phyloP scores from a whole-genome alignment of 2,113 vertebrate species.

The Pristiophorus japonicus region DNA sequence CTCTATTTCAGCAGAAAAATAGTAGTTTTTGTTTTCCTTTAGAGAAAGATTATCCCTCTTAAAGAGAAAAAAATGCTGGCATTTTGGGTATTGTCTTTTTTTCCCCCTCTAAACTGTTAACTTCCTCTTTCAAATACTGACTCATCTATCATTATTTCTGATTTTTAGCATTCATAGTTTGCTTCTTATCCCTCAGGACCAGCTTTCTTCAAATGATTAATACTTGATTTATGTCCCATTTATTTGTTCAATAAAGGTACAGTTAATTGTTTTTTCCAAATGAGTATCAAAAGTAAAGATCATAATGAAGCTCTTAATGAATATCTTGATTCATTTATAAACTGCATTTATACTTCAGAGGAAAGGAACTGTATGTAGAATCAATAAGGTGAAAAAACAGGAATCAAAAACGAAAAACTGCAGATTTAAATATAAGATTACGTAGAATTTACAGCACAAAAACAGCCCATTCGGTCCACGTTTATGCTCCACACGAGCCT shows the following conservation, averaged over 20 bases:
- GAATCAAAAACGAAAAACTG: not conserved
- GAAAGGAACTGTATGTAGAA: conserved; percentile 43
- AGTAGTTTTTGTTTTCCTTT: not conserved
- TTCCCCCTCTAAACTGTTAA: not conserved
- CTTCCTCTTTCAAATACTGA: not conserved
- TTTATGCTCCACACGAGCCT: too few species aligned
- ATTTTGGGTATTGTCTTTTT: not conserved
- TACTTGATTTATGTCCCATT: conserved; percentile 88
- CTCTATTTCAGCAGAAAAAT: not conserved
- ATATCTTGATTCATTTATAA: conserved; percentile 72
- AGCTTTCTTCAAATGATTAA: conserved; percentile 77
- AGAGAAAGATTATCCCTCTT: not conserved
- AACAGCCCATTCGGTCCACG: not conserved
- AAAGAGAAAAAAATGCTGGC: not conserved
- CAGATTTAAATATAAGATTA: not conserved
- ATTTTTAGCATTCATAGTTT: not conserved
- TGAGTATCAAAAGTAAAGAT: conserved; percentile 71
- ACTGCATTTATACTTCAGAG: conserved; percentile 53
- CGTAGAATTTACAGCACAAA: not conserved
- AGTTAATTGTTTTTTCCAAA: conserved; percentile 92
- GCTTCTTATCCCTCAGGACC: conserved; percentile 56
- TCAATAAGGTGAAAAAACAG: not conserved
- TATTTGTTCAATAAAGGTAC: conserved; percentile 67
- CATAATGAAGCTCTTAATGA: conserved; percentile 53
- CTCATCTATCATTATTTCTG: not conserved